These are phyloP conservation scores for Nemoura dubitans DNA, from an alignment of 2,888 invertebrate species.

Conservation along the genomic window DNA sequence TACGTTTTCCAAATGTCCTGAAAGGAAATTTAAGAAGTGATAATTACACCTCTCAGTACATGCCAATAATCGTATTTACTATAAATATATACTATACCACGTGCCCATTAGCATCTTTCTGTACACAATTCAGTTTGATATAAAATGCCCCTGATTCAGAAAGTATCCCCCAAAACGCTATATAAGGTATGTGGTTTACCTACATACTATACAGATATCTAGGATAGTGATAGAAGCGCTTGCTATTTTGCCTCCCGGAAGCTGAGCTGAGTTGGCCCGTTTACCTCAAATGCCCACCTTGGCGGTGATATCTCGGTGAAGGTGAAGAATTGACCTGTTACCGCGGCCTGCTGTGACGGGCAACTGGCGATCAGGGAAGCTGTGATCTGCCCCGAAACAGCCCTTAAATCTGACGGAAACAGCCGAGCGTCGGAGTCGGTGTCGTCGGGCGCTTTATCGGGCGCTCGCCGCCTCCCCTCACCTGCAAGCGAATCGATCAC, in stretches of 20 bases:
- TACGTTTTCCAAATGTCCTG: too few relatives aligned
- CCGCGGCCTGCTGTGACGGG: conserved; percentile 1
- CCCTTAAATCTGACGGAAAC: conserved; percentile 15
- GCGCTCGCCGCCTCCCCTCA: neutral
- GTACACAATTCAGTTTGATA: too few relatives aligned
- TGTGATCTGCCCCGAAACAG: neutral
- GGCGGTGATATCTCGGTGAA: neutral
- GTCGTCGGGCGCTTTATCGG: neutral
- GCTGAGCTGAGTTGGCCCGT: neutral
- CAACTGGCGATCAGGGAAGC: conserved; percentile 14
- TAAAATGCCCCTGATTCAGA: too few relatives aligned
- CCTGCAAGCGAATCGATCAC: conserved; percentile 20
- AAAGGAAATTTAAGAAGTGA: too few relatives aligned
- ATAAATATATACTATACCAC: too few relatives aligned
- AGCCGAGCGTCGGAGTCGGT: conserved; percentile 13
- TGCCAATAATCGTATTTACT: too few relatives aligned
- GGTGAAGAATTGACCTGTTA: conserved; percentile 14
- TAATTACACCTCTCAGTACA: too few relatives aligned
- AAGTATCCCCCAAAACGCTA: too few relatives aligned
- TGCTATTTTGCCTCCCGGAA: neutral
- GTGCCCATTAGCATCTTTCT: too few relatives aligned
- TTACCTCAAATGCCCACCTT: neutral
- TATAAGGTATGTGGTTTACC: neutral
- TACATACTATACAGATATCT: neutral
- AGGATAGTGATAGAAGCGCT: neutral